These are phyloP conservation scores for Noctua janthe DNA, from an alignment of 2,888 invertebrate genomes.

Conservation along the genomic window DNA sequence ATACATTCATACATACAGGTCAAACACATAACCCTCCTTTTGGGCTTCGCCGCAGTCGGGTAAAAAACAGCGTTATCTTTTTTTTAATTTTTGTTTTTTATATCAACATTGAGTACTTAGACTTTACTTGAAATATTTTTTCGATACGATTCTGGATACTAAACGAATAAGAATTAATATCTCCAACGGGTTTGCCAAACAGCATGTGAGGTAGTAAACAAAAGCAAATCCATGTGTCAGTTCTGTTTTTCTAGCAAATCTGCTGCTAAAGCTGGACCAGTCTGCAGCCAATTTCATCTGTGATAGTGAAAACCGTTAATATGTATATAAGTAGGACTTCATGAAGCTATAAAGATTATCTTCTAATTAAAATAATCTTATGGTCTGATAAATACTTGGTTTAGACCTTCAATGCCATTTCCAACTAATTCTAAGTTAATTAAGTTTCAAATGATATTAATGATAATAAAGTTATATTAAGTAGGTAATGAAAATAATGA, in stretches of 20 bases:
- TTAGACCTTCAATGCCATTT: not conserved
- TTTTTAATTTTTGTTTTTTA: too few species aligned
- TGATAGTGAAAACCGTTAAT: not conserved
- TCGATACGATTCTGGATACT: not conserved
- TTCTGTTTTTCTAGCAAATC: too few species aligned
- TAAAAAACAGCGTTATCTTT: too few species aligned
- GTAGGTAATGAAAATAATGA: constrained; percentile 26
- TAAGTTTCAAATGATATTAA: not conserved
- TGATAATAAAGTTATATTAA: not conserved
- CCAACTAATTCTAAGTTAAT: constrained; percentile 9
- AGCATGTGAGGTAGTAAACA: not conserved
- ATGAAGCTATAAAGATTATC: not conserved
- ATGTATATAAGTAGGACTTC: not conserved
- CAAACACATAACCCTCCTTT: too few species aligned
- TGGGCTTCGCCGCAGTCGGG: too few species aligned
- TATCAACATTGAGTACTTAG: too few species aligned
- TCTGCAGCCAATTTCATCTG: not conserved
- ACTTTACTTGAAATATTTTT: too few species aligned
- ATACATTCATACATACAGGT: too few species aligned
- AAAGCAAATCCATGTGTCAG: too few species aligned
- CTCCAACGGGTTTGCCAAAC: not conserved
- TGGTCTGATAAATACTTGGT: not conserved
- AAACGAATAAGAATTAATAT: not conserved
- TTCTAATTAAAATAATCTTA: constrained; percentile 22
- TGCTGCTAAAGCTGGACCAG: not conserved